Conservation (phyloP, 2,113 vertebrate genomes). For the Sander lucioperca region DNA sequence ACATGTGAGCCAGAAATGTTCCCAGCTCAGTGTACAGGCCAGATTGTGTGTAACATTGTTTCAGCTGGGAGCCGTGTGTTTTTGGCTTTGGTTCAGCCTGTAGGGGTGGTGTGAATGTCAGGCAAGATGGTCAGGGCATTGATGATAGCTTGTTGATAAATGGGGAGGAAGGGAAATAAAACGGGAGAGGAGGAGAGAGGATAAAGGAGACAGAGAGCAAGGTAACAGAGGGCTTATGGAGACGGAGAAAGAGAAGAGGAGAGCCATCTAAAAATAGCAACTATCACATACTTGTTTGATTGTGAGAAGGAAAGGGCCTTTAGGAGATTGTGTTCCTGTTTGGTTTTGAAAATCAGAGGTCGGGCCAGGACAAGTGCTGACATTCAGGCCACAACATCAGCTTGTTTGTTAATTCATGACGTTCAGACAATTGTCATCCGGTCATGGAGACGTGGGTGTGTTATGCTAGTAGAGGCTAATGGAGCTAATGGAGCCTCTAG, state of each 20-base stretch:
- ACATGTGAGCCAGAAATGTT: slow-evolving; percentile 52
- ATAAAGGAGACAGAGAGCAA: slow-evolving; percentile 18
- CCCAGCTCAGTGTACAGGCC: slow-evolving; percentile 45
- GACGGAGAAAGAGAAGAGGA: slow-evolving; percentile 31
- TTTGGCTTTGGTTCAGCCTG: slow-evolving; percentile 2
- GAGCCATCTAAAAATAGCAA: slow-evolving; percentile 74
- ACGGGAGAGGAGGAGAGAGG: not conserved
- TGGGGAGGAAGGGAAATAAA: slow-evolving; percentile 9
- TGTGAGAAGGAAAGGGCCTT: slow-evolving; percentile 71
- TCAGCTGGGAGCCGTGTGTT: slow-evolving; percentile 33
- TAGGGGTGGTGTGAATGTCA: not conserved
- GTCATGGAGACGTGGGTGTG: not conserved
- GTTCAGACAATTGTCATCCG: not conserved
- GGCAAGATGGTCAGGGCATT: not conserved
- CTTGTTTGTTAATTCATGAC: slow-evolving; percentile 4
- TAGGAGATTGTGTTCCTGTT: slow-evolving; percentile 66
- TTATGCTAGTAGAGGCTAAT: not conserved
- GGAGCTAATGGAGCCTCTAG: not conserved
- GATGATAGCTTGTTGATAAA: not conserved
- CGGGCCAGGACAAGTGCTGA: not conserved
- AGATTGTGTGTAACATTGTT: slow-evolving; percentile 58
- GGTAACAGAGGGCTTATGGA: slow-evolving; percentile 30
- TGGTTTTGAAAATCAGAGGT: slow-evolving; percentile 26
- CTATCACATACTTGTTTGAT: slow-evolving; percentile 78
- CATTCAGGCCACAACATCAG: not conserved